phyloP scores from a whole-genome alignment of 2,113 vertebrate genomes.

The Tychaedon coryphoeus region DNA sequence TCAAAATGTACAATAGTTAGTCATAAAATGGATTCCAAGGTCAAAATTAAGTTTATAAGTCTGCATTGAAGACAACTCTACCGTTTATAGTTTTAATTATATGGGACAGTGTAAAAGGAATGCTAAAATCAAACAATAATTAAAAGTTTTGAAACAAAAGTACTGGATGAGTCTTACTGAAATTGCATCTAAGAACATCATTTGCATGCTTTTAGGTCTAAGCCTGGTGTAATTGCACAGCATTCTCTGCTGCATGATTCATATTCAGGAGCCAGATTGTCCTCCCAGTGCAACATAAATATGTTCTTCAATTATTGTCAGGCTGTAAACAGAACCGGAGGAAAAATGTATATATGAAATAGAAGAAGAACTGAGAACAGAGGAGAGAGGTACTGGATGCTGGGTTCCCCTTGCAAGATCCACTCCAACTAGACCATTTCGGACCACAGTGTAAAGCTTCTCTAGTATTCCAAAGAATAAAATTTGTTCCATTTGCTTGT shows the following conservation, averaged over 20 bases:
- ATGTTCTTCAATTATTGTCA: neutral
- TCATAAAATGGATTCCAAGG: neutral
- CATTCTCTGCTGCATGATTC: neutral
- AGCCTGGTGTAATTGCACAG: neutral
- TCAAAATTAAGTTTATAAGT: neutral
- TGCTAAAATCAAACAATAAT: neutral
- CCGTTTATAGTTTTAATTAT: neutral
- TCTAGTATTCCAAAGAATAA: neutral
- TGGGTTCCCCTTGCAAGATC: neutral
- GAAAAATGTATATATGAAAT: neutral
- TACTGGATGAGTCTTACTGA: neutral
- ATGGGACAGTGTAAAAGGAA: neutral
- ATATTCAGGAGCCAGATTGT: neutral
- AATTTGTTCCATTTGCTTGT: neutral
- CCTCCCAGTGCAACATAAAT: neutral
- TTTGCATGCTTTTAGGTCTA: neutral
- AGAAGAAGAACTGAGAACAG: neutral
- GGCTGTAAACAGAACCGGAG: neutral
- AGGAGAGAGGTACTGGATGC: neutral
- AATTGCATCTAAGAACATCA: neutral
- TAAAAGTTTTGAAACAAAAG: neutral
- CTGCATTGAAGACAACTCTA: neutral
- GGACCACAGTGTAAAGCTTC: neutral
- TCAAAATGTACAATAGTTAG: neutral
- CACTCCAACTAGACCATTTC: neutral